Base-by-base conservation (phyloP, 2,113 vertebrate genomes). In the Noturus placidus region DNA sequence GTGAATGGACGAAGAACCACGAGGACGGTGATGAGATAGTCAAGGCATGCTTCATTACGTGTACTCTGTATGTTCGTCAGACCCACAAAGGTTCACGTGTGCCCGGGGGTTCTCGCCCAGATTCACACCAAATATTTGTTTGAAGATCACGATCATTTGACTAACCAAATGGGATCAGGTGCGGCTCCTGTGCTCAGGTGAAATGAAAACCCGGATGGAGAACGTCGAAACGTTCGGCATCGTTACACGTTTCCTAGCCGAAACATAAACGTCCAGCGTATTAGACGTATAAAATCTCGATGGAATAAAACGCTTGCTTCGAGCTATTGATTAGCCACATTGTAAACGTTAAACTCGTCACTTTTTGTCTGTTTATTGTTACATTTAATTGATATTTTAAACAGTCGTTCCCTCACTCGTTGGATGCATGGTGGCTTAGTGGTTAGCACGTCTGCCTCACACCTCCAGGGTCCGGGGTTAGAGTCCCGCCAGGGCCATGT, bases 81-180 rank as follows among this genome's bases (percentile, higher is more conserved):
- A 20, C 77, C 77, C 78, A 80, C 52, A 57, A 35, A 57, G 27
- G 17, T 1, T 80, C 78, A 57, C n/a, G 79, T 61, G 33, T 61
- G 56, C 10, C 78, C 19, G n/a, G 38, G 56, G 79, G 79, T 38
- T 61, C 56, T 35, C 19, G 10, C 25, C 20, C 56, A 57, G n/a
- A 38, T 8, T 82, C 56, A 14, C 35, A 61, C 79, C 79, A 38
- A 27, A 59, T 61, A 82, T 82, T 82, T 82, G 56, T 61, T 61
- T 82, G 30, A 11, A 57, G 27, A 79, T 30, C 50, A 38, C 5
- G 56, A 81, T 81, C 56, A 82, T 82, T 82, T 82, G 79, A 61
- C 25, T 82, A 82, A 61, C 14, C 79, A 82, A 82, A 82, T 80
- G 78, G 52, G 35, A 35, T 61, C 56, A 61, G 79, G 54, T 61